phyloP scores from a whole-genome alignment of 2,797 vertebrate species.

The Coluber constrictor region DNA sequence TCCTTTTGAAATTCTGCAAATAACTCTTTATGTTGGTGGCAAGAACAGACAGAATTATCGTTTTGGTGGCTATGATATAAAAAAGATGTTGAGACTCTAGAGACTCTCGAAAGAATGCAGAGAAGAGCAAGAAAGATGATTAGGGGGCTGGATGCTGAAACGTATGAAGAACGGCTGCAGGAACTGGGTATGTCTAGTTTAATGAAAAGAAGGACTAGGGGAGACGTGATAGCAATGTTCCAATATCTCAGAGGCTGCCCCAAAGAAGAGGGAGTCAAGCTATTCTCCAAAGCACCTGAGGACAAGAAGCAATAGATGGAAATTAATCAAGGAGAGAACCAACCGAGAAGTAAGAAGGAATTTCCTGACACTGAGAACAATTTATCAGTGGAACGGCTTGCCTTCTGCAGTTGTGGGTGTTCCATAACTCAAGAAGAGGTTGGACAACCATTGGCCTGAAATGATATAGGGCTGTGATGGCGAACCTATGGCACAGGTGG shows the following conservation, averaged over 20 bases:
- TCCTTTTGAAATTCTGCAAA: not conserved
- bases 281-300: too few species aligned
- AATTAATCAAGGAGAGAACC: not conserved
- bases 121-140: not conserved
- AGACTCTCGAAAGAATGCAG: not conserved
- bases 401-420: too few species aligned
- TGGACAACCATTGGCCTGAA: not conserved
- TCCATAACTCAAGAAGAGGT: too few species aligned
- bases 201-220: too few species aligned
- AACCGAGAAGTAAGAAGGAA: not conserved
- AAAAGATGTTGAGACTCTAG: not conserved
- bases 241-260: fast-evolving
- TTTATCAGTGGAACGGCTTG: not conserved
- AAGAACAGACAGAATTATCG: not conserved
- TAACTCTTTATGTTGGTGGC: not conserved
- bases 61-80: not conserved
- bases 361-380: not conserved
- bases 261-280: too few species aligned
- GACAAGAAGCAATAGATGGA: not conserved
- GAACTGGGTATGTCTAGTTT: not conserved
- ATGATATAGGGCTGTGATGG: not conserved
- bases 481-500: too few species aligned
- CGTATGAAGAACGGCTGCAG: not conserved
- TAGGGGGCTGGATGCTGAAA: not conserved
- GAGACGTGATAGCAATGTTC: too few species aligned